Evolutionary conservation across 2,113 vertebrate species (phyloP).

Genomic region (Podilymbus podiceps): DNA sequence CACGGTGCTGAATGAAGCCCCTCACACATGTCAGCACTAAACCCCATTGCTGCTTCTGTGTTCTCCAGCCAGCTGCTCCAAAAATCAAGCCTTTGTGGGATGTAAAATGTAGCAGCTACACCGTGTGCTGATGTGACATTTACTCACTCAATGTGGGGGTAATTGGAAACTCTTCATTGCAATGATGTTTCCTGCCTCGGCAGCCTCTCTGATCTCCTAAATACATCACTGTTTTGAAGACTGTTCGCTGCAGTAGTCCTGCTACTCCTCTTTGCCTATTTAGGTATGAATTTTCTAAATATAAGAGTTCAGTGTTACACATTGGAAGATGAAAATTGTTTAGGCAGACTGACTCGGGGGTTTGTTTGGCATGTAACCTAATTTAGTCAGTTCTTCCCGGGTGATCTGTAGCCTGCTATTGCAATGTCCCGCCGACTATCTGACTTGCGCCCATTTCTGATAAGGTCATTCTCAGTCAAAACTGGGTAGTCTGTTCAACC

Average conservation of each 20-base stretch:
- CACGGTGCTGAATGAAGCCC: not conserved
- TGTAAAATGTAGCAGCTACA: not conserved
- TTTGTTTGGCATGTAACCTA: not conserved
- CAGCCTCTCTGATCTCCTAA: not conserved
- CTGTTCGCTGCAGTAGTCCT: not conserved
- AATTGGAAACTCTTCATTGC: not conserved
- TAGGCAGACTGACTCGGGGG: not conserved
- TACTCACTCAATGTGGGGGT: not conserved
- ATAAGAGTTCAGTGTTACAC: not conserved
- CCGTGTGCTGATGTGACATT: not conserved
- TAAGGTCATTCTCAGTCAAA: not conserved
- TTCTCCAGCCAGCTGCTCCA: not conserved
- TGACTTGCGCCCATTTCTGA: not conserved
- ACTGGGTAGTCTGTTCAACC: not conserved
- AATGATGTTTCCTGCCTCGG: not conserved
- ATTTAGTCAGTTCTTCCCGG: not conserved
- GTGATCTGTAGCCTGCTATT: fast-evolving
- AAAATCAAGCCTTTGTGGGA: not conserved
- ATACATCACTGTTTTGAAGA: not conserved
- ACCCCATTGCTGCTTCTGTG: not conserved
- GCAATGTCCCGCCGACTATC: not conserved
- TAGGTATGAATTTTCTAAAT: not conserved
- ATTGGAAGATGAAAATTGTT: not conserved
- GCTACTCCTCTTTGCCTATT: not conserved
- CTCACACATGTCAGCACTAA: not conserved